phyloP scores from a whole-genome alignment of 2,113 vertebrate species.

The Chloropsis cyanopogon region DNA sequence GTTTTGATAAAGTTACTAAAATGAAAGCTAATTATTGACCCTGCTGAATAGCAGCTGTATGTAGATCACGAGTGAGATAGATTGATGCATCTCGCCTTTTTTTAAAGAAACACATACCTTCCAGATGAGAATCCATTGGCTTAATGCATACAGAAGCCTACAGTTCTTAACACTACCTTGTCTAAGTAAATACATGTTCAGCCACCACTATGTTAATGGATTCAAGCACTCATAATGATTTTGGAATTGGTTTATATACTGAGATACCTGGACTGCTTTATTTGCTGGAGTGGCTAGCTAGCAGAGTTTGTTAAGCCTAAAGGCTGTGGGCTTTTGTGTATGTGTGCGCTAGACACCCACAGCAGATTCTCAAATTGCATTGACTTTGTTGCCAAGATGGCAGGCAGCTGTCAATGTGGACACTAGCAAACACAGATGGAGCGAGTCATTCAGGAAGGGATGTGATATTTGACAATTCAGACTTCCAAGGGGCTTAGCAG shows the following conservation, averaged over 20 bases:
- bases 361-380: slow-evolving; percentile 45
- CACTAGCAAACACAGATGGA: slow-evolving; percentile 67
- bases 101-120: neutral
- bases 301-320: slow-evolving; percentile 8
- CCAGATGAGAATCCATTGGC: neutral
- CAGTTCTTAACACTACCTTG: neutral
- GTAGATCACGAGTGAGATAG: neutral
- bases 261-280: neutral
- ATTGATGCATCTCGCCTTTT: neutral
- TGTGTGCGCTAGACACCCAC: neutral
- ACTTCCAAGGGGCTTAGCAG: slow-evolving; percentile 45
- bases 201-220: neutral
- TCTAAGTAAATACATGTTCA: neutral
- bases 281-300: neutral
- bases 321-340: neutral
- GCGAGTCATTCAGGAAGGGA: slow-evolving; percentile 38
- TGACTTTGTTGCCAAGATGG: slow-evolving; percentile 56
- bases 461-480: slow-evolving; percentile 56
- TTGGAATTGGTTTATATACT: neutral
- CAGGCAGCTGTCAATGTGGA: slow-evolving; percentile 62
- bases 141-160: neutral
- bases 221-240: slow-evolving; percentile 13
- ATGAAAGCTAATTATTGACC: neutral
- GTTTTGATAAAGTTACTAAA: neutral
- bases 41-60: neutral